These are phyloP conservation scores for Chelonus insularis DNA, from an alignment of 1,140 invertebrate species.

Conservation along the genomic window DNA sequence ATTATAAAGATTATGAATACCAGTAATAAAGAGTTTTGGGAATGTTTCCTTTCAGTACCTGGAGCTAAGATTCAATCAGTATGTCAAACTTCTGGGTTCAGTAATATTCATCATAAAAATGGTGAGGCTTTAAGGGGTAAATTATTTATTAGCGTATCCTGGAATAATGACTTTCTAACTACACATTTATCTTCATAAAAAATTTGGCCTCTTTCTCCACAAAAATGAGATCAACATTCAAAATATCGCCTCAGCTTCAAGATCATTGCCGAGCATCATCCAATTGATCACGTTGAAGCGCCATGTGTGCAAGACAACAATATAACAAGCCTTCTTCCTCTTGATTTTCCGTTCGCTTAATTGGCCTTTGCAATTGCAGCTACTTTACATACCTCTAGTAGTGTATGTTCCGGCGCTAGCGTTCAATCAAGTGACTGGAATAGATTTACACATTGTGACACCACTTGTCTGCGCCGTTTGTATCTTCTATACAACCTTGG, in stretches of 20 bases:
- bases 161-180: not conserved
- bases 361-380: slow-evolving; percentile 37
- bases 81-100: slow-evolving; percentile 68
- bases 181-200: slow-evolving; percentile 1
- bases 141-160: not conserved
- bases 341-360: not conserved
- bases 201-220: not conserved
- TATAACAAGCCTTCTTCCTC: not conserved
- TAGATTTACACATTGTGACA: slow-evolving; percentile 72
- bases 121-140: slow-evolving; percentile 40
- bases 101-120: slow-evolving; percentile 68
- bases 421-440: slow-evolving; percentile 82
- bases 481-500: slow-evolving; percentile 81
- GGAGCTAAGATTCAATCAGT: slow-evolving; percentile 68
- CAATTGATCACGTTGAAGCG: slow-evolving; percentile 1
- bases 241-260: not conserved
- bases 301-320: slow-evolving; percentile 7
- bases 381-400: slow-evolving; percentile 86
- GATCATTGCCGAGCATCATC: slow-evolving; percentile 14
- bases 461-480: slow-evolving; percentile 74
- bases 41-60: slow-evolving; percentile 70
- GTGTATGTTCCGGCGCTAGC: slow-evolving; percentile 89
- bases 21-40: no score
- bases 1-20: no score
- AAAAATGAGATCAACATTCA: slow-evolving; percentile 2